Evolutionary conservation across 2,888 invertebrate species (phyloP).

Genomic region (Drosophila hawaiiensis): DNA sequence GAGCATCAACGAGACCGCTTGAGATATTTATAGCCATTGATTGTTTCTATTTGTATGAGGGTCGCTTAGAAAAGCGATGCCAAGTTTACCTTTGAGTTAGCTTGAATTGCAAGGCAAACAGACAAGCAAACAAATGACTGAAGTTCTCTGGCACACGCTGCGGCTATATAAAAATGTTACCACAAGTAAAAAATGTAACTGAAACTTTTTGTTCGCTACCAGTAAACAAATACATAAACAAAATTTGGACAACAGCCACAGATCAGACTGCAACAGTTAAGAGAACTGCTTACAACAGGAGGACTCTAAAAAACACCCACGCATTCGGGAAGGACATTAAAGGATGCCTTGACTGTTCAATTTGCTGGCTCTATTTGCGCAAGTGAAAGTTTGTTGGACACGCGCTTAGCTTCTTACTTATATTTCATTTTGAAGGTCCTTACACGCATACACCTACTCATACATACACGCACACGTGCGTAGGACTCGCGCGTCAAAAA

Average conservation of each 20-base stretch:
- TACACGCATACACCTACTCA: constrained; percentile 21
- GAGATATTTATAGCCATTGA: constrained; percentile 52
- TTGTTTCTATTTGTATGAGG: constrained; percentile 47
- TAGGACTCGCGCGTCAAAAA: constrained; percentile 35
- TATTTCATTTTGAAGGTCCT: constrained; percentile 71
- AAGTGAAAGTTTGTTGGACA: constrained; percentile 70
- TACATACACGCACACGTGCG: constrained; percentile 40
- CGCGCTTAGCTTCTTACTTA: constrained; percentile 61
- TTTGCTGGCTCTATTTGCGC: constrained; percentile 33
- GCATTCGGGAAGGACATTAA: constrained; percentile 16
- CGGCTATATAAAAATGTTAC: constrained; percentile 9
- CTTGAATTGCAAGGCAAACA: constrained; percentile 44
- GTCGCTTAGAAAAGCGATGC: constrained; percentile 6
- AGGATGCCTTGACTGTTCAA: constrained; percentile 35
- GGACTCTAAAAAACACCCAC: constrained; percentile 19
- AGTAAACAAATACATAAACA: not conserved
- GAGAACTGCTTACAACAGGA: constrained; percentile 6
- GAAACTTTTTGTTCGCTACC: constrained; percentile 30
- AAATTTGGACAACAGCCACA: not conserved
- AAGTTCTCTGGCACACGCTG: constrained; percentile 19
- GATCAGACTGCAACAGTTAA: constrained; percentile 7
- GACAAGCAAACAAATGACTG: constrained; percentile 14
- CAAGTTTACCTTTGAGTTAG: constrained; percentile 43
- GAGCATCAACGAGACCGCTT: not conserved
- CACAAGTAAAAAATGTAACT: constrained; percentile 62